Base-by-base conservation (phyloP, 2,113 vertebrate genomes). In the Gopherus flavomarginatus region DNA sequence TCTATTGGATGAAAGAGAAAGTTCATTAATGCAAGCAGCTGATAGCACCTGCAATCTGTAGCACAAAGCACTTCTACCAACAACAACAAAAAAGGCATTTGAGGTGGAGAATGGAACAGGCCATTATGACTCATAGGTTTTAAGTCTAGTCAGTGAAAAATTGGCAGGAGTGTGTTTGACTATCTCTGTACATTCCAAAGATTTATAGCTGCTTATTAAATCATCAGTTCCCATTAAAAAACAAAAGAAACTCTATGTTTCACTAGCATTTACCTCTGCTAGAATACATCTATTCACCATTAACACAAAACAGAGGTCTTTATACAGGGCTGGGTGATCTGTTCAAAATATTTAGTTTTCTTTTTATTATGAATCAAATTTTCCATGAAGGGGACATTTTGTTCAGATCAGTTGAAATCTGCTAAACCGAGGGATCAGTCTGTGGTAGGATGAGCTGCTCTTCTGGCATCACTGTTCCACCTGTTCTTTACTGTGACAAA, bases 161-260 rank as follows among this genome's bases (percentile, higher is more conserved):
- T 79, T 92, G 86, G 90, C 95, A 98, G 89, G 94, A 96, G 72
- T 42, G 47, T 53, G 49, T 93, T 97, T 87, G 95, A 95, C 88
- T 96, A 44, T 56, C 75, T 89, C 95, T 97, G 86, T 91, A 69
- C 83, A 81, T 85, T 97, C 95, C 92, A 88, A 88, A 96, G 95
- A 97, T 94, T 96, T 95, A 97, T 94, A 96, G 90, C 85, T 89
- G 91, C 94, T 97, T 96, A 97, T 93, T 96, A 96, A 97, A 95
- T 97, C 87, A 96, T 92, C 93, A 90, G 78, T 87, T 98, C 86
- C 91, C 90, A 87, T 96, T 95, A 91, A 96, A 53, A 97, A 90
- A 81, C 69, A 75, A 94, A 94, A 94, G 92, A 95, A 96, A 93
- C 7, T 57, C 54, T 50, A 12, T 53, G 91, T 97, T 93, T 90